Percentiles rank a stretch among this genome's conserved stretches.
Conservation (phyloP, 2,797 vertebrate species). For the Platyrinchus mystaceus region DNA sequence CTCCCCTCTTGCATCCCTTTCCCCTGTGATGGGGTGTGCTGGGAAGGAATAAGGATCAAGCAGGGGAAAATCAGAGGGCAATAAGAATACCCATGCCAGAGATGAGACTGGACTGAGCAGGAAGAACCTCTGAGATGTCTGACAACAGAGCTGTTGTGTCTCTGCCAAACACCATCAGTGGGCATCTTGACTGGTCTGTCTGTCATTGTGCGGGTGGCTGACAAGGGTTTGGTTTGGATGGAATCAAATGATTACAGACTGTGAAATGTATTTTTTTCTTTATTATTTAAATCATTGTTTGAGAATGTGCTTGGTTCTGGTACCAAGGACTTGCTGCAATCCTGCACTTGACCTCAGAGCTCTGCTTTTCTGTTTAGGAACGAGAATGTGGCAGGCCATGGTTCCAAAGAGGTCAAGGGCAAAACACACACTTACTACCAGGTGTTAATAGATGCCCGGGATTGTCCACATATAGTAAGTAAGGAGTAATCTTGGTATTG, state of each 20-base stretch:
- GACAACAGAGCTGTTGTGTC: not conserved
- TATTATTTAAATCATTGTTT: not conserved
- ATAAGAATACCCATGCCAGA: not conserved
- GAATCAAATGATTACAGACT: not conserved
- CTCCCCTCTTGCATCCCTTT: not conserved
- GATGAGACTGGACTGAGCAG: not conserved
- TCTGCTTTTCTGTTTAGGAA: constrained; percentile 70
- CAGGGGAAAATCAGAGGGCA: not conserved
- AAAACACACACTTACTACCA: constrained; percentile 98
- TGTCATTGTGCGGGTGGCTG: not conserved
- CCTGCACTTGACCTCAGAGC: not conserved
- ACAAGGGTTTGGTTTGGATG: not conserved
- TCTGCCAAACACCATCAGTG: not conserved
- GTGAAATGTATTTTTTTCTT: not conserved
- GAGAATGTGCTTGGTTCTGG: not conserved
- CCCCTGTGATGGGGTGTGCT: not conserved
- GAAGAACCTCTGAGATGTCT: not conserved
- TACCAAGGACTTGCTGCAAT: not conserved
- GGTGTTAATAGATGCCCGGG: constrained; percentile 94
- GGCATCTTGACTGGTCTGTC: not conserved
- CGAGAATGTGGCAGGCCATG: constrained; percentile 83
- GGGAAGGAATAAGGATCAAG: not conserved
- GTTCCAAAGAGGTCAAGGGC: constrained; percentile 96
- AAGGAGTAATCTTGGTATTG: not conserved
- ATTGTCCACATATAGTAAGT: constrained; percentile 98